Conservation (phyloP, 2,888 invertebrate species). For the Saturnia japonica region DNA sequence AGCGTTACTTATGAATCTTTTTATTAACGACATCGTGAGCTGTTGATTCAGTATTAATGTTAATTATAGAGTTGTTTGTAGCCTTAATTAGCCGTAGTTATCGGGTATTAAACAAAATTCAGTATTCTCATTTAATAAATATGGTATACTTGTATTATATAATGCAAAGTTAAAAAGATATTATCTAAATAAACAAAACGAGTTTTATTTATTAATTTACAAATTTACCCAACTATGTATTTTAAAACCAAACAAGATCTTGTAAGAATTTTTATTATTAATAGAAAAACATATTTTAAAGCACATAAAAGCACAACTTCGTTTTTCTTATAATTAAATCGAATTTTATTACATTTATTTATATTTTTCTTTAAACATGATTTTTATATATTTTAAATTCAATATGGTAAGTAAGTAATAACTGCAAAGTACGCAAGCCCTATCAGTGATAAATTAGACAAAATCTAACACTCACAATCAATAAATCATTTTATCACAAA, state of each 20-base stretch:
- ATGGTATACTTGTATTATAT: too few species aligned
- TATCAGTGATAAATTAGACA: conserved; percentile 32
- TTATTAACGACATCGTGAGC: neutral
- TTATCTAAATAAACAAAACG: too few species aligned
- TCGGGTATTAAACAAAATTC: neutral
- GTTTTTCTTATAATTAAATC: neutral
- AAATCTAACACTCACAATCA: conserved; percentile 28
- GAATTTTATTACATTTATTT: neutral
- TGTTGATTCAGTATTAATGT: neutral
- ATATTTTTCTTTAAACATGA: neutral
- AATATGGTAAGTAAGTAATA: conserved; percentile 6
- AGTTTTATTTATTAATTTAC: too few species aligned
- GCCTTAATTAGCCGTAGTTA: neutral
- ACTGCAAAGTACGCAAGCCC: conserved; percentile 17
- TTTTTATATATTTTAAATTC: neutral
- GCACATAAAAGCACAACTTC: too few species aligned
- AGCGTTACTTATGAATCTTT: too few species aligned
- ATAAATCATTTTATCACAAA: conserved; percentile 40
- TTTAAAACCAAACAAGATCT: neutral
- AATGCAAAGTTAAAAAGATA: too few species aligned
- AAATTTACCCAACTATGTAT: neutral
- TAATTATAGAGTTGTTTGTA: neutral
- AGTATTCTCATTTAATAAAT: neutral
- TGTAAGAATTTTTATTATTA: neutral
- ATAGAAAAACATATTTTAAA: neutral